Evolutionary conservation across 2,113 vertebrate genomes (phyloP).

Genomic region (Percina caprodes): DNA sequence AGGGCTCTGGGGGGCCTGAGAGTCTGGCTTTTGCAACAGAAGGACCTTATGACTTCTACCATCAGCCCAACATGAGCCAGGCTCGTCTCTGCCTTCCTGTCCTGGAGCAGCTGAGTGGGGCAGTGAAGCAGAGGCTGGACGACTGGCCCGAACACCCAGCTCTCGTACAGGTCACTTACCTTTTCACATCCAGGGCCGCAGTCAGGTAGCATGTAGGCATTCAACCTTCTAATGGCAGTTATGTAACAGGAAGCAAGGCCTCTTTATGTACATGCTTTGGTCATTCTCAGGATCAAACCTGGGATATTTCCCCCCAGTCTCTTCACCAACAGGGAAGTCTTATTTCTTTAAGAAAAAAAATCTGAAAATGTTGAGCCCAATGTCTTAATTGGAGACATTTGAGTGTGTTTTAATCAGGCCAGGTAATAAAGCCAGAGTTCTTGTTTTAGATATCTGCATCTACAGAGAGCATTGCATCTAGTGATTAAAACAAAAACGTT

Average conservation of each 20-base stretch:
- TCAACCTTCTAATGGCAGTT: background rate
- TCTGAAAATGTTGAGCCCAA: too few species aligned
- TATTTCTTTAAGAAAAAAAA: too few species aligned
- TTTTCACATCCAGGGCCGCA: background rate
- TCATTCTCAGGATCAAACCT: background rate
- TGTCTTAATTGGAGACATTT: background rate
- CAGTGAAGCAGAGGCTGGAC: constrained; percentile 86
- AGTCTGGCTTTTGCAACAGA: constrained; percentile 84
- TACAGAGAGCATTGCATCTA: background rate
- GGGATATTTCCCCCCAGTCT: background rate
- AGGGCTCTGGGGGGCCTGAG: constrained; percentile 76
- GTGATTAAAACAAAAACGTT: background rate
- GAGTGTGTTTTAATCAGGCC: background rate
- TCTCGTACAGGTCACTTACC: constrained; percentile 88
- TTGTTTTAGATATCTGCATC: background rate
- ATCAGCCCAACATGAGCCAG: constrained; percentile 91
- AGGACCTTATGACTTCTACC: constrained; percentile 95
- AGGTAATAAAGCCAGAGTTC: background rate
- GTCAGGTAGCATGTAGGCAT: background rate
- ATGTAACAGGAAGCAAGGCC: background rate
- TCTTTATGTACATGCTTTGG: background rate
- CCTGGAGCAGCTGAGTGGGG: constrained; percentile 85
- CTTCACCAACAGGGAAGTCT: too few species aligned
- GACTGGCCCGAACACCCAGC: constrained; percentile 97
- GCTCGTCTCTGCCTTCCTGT: constrained; percentile 89